A percentile compares a stretch with the other conserved stretches of the same genome.
Conservation (phyloP, 2,797 vertebrate genomes). For the Phylloscopus collybita region DNA sequence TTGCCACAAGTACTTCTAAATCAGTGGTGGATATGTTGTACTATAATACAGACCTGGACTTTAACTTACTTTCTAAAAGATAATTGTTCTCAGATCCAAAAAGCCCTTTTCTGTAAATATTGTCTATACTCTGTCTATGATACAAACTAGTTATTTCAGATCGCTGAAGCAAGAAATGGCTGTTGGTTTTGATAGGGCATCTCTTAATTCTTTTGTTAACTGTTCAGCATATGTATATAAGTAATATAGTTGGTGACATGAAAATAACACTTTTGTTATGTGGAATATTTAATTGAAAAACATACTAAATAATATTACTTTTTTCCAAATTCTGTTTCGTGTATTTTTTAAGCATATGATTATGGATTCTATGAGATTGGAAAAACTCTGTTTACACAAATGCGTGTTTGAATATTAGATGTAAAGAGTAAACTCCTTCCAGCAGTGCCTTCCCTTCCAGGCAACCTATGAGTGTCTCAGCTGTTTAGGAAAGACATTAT, state of each 20-base stretch:
- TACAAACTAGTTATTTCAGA: slow-evolving; percentile 56
- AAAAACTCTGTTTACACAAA: not conserved
- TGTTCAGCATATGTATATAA: slow-evolving; percentile 82
- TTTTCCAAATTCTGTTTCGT: slow-evolving; percentile 73
- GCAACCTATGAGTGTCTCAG: not conserved
- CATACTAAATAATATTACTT: slow-evolving; percentile 85
- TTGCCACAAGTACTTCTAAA: slow-evolving; percentile 60
- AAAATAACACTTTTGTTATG: slow-evolving; percentile 88
- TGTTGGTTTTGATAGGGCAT: slow-evolving; percentile 76
- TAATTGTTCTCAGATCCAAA: slow-evolving; percentile 59
- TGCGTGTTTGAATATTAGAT: not conserved
- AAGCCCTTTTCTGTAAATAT: slow-evolving; percentile 60
- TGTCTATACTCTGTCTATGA: slow-evolving; percentile 67
- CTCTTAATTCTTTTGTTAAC: slow-evolving; percentile 73
- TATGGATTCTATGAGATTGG: not conserved
- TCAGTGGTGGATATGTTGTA: slow-evolving; percentile 64
- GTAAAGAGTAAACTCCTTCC: not conserved
- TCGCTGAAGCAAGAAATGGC: slow-evolving; percentile 64
- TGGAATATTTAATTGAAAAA: slow-evolving; percentile 89
- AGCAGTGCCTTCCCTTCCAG: not conserved
- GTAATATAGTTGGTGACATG: slow-evolving; percentile 78
- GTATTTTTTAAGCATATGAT: slow-evolving; percentile 63
- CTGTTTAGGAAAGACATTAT: not conserved
- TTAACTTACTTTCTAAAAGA: slow-evolving; percentile 63
- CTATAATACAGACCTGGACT: slow-evolving; percentile 60